These are phyloP conservation scores for Sarcoramphus papa DNA, from an alignment of 2,797 vertebrate genomes.

Conservation along the genomic window DNA sequence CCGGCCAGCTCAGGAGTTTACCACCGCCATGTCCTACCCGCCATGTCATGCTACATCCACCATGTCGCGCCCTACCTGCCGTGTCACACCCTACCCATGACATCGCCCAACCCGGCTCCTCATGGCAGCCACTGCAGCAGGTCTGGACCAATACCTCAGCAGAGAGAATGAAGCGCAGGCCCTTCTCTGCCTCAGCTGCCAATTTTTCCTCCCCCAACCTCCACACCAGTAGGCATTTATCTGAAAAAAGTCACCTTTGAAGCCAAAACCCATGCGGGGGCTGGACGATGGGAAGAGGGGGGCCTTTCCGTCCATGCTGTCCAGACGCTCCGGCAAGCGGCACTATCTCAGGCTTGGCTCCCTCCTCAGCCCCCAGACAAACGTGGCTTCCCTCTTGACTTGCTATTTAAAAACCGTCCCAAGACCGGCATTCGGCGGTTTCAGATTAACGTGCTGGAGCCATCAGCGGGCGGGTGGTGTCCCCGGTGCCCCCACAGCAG, in stretches of 20 bases:
- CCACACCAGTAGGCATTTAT: not conserved
- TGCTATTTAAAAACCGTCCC: slow-evolving; percentile 55
- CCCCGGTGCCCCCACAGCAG: not conserved
- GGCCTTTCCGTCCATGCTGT: not conserved
- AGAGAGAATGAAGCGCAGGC: slow-evolving; percentile 66
- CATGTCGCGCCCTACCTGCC: fast-evolving
- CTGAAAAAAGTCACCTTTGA: slow-evolving; percentile 5
- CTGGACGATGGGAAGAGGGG: not conserved
- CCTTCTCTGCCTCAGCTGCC: slow-evolving; percentile 24
- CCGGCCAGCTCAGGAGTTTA: slow-evolving; percentile 29
- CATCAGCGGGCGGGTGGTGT: not conserved
- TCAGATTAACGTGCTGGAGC: slow-evolving; percentile 24
- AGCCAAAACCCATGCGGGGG: not conserved
- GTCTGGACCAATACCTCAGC: not conserved
- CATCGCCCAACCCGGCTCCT: not conserved
- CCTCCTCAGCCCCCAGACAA: not conserved
- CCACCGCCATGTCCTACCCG: slow-evolving; percentile 62
- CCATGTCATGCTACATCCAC: slow-evolving; percentile 51
- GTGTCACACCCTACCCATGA: fast-evolving
- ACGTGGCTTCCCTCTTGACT: slow-evolving; percentile 28
- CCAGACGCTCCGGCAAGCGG: not conserved
- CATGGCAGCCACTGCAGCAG: not conserved
- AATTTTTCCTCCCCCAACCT: not conserved
- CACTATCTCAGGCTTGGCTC: slow-evolving; percentile 31
- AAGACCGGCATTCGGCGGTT: not conserved